A percentile compares a stretch with the other conserved stretches of the same genome.
These are phyloP conservation scores for Micropoecilia bifurca DNA, from an alignment of 2,797 vertebrate genomes.

Conservation along the genomic window DNA sequence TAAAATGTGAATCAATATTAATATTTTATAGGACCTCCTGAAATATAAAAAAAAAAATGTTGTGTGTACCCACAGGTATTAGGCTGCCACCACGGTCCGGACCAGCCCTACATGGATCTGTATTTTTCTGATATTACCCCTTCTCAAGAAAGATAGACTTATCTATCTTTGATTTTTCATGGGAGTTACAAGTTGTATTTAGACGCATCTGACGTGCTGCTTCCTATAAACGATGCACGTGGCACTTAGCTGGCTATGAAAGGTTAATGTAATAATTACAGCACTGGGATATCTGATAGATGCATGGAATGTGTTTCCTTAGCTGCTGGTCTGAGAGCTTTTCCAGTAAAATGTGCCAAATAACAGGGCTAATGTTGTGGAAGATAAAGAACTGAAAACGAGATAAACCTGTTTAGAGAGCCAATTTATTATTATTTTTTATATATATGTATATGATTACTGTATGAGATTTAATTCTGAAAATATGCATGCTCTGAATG, in stretches of 20 bases:
- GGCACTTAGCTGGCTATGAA: constrained; percentile 22
- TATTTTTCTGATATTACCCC: constrained; percentile 2
- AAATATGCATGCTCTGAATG: constrained; percentile 15
- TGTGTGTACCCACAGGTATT: constrained; percentile 67
- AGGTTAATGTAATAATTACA: constrained; percentile 20
- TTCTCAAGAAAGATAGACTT: constrained; percentile 17
- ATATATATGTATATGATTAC: constrained; percentile 9
- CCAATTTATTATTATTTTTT: background rate
- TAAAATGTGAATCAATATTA: background rate
- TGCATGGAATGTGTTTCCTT: constrained; percentile 27
- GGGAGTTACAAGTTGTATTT: constrained; percentile 41
- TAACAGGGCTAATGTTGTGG: constrained; percentile 35
- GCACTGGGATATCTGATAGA: constrained; percentile 21
- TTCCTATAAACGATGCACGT: constrained; percentile 25
- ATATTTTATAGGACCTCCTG: background rate
- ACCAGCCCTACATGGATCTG: constrained; percentile 25
- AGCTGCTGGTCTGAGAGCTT: constrained; percentile 30
- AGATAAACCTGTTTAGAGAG: constrained; percentile 12
- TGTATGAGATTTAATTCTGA: constrained; percentile 11
- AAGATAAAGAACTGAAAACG: constrained; percentile 11
- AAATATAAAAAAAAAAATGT: background rate
- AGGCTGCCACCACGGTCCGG: constrained; percentile 42
- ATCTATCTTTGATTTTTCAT: constrained; percentile 44
- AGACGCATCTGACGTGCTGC: constrained; percentile 44
- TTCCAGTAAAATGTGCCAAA: constrained; percentile 71